These are phyloP conservation scores for Sprattus sprattus DNA, from an alignment of 2,113 vertebrate genomes.

Conservation along the genomic window DNA sequence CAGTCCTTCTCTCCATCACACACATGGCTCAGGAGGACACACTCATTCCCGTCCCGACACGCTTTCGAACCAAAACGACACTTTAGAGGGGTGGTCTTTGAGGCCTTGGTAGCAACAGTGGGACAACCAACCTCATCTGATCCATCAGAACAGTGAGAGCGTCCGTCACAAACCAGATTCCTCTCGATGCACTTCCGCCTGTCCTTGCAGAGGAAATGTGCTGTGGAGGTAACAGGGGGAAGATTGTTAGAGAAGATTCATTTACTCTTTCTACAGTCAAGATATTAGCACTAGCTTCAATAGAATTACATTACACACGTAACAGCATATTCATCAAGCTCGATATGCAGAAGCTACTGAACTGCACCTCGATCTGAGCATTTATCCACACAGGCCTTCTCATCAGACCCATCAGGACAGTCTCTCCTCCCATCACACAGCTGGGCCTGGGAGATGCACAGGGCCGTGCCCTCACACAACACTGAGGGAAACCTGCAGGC, in stretches of 20 bases:
- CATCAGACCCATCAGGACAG: slow-evolving; percentile 82
- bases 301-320: too few relatives aligned
- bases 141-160: slow-evolving; percentile 73
- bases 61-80: slow-evolving; percentile 57
- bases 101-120: background rate
- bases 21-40: slow-evolving; percentile 69
- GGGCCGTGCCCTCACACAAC: background rate
- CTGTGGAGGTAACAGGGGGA: too few relatives aligned
- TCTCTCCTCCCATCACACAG: slow-evolving; percentile 79
- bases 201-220: slow-evolving; percentile 77
- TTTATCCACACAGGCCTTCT: slow-evolving; percentile 64
- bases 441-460: slow-evolving; percentile 59
- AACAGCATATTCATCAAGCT: background rate
- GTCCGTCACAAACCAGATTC: slow-evolving; percentile 73
- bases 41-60: slow-evolving; percentile 71
- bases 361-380: slow-evolving; percentile 60
- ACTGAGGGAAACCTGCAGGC: slow-evolving; percentile 53
- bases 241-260: too few relatives aligned
- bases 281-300: too few relatives aligned
- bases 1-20: slow-evolving; percentile 83
- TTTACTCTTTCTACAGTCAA: too few relatives aligned
- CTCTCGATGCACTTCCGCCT: slow-evolving; percentile 60
- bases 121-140: slow-evolving; percentile 78
- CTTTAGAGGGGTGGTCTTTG: slow-evolving; percentile 25
- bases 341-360: background rate